These are phyloP conservation scores for Sebastes diploproa DNA, from an alignment of 2,797 vertebrate species.

Conservation along the genomic window DNA sequence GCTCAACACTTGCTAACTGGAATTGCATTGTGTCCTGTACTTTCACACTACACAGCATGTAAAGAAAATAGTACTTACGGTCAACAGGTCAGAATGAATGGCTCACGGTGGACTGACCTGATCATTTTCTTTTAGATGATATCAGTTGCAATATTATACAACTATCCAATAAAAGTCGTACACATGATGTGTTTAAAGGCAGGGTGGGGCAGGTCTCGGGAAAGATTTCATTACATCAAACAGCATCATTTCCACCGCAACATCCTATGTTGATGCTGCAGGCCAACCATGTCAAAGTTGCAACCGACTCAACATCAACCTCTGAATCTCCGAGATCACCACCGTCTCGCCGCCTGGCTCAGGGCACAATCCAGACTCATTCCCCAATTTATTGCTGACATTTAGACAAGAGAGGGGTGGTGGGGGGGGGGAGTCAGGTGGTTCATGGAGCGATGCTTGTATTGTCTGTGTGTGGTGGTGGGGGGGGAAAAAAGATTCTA, in stretches of 20 bases:
- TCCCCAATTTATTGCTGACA: constrained; percentile 39
- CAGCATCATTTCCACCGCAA: constrained; percentile 15
- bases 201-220: too few relatives aligned
- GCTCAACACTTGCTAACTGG: background rate
- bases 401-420: constrained; percentile 5
- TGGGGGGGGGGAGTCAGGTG: background rate
- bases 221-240: too few relatives aligned
- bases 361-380: constrained; percentile 18
- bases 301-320: background rate
- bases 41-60: background rate
- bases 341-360: constrained; percentile 2
- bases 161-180: too few relatives aligned
- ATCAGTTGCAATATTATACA: too few relatives aligned
- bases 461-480: background rate
- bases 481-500: background rate
- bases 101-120: background rate
- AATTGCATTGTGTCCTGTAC: background rate
- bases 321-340: constrained; percentile 18
- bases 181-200: too few relatives aligned
- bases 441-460: background rate
- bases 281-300: constrained; percentile 20
- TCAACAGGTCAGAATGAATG: background rate
- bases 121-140: background rate
- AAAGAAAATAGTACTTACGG: background rate
- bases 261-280: constrained; percentile 41